phyloP scores from a whole-genome alignment of 1,140 invertebrate species.

The Ceratoteleas bidentatus region DNA sequence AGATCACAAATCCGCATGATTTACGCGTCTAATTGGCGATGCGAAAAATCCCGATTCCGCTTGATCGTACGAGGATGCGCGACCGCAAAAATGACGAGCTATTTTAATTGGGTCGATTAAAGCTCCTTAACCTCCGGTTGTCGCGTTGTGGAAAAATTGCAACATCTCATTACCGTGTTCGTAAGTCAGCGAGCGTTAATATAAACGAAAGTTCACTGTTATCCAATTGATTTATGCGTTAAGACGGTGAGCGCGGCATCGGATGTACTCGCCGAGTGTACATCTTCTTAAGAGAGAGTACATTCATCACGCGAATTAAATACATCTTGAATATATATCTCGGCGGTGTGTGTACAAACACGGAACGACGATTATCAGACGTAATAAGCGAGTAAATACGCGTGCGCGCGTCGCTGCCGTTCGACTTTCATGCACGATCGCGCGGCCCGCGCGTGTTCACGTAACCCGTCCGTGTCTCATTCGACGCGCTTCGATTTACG shows the following conservation, averaged over 20 bases:
- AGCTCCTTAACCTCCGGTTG: constrained; percentile 23
- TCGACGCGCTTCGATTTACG: constrained; percentile 54
- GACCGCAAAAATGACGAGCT: constrained; percentile 3
- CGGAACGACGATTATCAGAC: constrained; percentile 44
- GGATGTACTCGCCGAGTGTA: constrained; percentile 35
- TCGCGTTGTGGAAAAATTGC: constrained; percentile 32
- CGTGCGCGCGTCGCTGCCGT: constrained; percentile 34
- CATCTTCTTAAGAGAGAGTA: constrained; percentile 51
- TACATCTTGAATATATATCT: constrained; percentile 46
- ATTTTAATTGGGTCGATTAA: constrained; percentile 48
- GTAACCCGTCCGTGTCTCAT: background rate
- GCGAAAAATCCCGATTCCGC: background rate
- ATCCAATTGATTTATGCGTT: constrained; percentile 40
- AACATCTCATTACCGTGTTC: constrained; percentile 36
- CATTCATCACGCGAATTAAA: constrained; percentile 56
- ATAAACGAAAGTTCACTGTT: constrained; percentile 42
- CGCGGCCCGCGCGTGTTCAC: too few species aligned
- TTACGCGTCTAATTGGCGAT: background rate
- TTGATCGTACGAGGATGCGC: background rate
- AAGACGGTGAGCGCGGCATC: constrained; percentile 24
- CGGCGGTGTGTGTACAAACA: constrained; percentile 31
- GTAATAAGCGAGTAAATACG: constrained; percentile 49
- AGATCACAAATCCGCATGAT: background rate
- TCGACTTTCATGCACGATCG: too few species aligned
- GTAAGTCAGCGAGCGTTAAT: constrained; percentile 34